phyloP scores from a whole-genome alignment of 2,888 invertebrate species.

The Sarcophaga caerulescens region DNA sequence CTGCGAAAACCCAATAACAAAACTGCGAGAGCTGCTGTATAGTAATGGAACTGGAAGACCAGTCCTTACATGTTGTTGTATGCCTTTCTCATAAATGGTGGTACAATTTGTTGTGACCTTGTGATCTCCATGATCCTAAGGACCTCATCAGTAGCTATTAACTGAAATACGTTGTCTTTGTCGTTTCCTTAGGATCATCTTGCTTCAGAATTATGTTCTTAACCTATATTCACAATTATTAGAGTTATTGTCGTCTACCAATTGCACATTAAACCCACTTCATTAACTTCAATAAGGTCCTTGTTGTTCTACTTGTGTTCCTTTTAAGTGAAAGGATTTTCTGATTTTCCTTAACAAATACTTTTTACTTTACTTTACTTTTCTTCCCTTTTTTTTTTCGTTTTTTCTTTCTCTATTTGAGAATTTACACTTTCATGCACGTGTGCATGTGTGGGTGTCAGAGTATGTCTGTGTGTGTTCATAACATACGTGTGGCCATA shows the following conservation, averaged over 20 bases:
- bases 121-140: no score
- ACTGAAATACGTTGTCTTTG: no score
- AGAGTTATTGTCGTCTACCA: background rate
- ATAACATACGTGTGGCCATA: background rate
- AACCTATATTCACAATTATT: no score
- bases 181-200: no score
- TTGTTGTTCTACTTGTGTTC: background rate
- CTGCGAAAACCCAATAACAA: no score
- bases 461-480: background rate
- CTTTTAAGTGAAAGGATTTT: background rate
- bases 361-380: background rate
- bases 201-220: no score
- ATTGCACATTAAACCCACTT: background rate
- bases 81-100: no score
- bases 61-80: no score
- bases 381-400: background rate
- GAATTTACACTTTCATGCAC: background rate
- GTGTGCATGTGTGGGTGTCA: background rate
- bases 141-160: no score
- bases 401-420: background rate
- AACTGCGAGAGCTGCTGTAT: no score
- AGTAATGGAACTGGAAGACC: no score
- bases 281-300: background rate
- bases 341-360: background rate
- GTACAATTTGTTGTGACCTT: no score